Base-by-base conservation (phyloP, 2,797 vertebrate genomes). In the Diplodus puntazzo region DNA sequence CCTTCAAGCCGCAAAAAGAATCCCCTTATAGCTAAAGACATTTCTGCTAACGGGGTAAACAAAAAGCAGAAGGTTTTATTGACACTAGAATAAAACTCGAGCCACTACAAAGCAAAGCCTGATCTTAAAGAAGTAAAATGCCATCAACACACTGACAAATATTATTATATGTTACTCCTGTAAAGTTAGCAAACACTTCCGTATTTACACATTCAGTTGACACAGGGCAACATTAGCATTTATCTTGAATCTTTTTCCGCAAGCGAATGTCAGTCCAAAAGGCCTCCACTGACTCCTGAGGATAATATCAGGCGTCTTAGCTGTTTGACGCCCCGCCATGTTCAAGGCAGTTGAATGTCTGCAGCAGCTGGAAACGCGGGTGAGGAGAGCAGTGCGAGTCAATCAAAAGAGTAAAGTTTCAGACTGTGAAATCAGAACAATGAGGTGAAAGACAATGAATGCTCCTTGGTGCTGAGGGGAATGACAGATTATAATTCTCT, bases 11-110 rank as follows among this genome's bases (percentile, higher is more conserved):
- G 39, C 25, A 27, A 9, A 53, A 72, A 74, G 39, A 59, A 50
- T 21, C 14, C 17, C 12, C 8, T 59, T 52, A 20, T 55, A 4
- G 13, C 54, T 49, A 10, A 65, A 67, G 17, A 83, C 1, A 25
- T 34, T 27, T 75, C 39, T 77, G 49, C 42, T 17, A 30, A 21
- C 2, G 42, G 54, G 18, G 48, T 59, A 58, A 76, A 77, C 39
- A 77, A 25, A 53, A 4, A 49, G 53, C 53, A 18, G 0, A 42
- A 42, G 10, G 39, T 39, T 11, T 54, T 23, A 2, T 39, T 75
- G 13, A 59, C 59, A 45, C 49, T 34, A n/a, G 1, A 57, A 64
- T n/a, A 45, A 18, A 27, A 55, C 48, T 21, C 14, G 50, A 10
- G 25, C 17, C 20, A 27, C 25, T 3, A 17, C 17, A 21, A 21